These are phyloP conservation scores for Engystomops pustulosus DNA, from an alignment of 2,113 vertebrate species.

Conservation along the genomic window DNA sequence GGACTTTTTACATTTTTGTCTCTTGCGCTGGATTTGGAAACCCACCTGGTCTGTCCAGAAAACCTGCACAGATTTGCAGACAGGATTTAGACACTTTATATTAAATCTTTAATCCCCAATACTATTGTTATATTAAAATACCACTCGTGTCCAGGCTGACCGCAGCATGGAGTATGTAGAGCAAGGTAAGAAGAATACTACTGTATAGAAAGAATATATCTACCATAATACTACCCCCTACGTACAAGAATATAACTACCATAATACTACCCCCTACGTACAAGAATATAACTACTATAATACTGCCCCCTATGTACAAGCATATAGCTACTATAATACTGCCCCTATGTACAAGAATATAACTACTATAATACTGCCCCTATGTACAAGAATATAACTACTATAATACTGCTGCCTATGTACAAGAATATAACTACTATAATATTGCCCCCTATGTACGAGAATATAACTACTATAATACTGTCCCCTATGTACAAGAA, in stretches of 20 bases:
- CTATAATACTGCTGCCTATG: slow-evolving; percentile 2
- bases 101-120: slow-evolving; percentile 5
- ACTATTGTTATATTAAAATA: not conserved
- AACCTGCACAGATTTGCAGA: not conserved
- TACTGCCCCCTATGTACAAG: slow-evolving; percentile 1
- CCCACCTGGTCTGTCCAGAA: not conserved
- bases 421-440: slow-evolving; percentile 17
- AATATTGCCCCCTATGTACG: not conserved
- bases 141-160: not conserved
- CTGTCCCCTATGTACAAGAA: not conserved
- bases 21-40: no score
- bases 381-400: slow-evolving; percentile 6
- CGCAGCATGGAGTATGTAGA: not conserved
- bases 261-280: not conserved
- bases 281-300: slow-evolving; percentile 13
- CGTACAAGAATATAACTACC: not conserved
- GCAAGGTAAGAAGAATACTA: not conserved
- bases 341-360: slow-evolving; percentile 1
- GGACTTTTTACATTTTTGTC: no score
- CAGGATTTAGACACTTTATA: not conserved
- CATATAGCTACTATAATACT: slow-evolving; percentile 5
- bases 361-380: slow-evolving; percentile 5
- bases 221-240: slow-evolving; percentile 3
- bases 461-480: slow-evolving; percentile 10
- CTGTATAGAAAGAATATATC: no score